Evolutionary conservation across 2,797 vertebrate genomes (phyloP).

Genomic region (Dryobates pubescens): DNA sequence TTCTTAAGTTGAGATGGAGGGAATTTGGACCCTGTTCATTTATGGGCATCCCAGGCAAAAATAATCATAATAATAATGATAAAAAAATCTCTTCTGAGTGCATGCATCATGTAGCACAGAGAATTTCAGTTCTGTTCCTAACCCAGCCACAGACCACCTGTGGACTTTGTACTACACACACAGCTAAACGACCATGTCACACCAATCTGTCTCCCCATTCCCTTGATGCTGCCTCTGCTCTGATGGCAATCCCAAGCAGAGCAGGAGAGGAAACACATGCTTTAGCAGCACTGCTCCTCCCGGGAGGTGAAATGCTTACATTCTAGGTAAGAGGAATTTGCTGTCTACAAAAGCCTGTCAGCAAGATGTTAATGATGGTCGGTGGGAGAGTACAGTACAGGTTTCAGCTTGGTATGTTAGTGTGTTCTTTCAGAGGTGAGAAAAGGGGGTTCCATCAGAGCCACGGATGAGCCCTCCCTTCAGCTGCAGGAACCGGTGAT

Average conservation of each 20-base stretch:
- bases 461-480: not conserved
- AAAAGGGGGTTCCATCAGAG: not conserved
- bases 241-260: not conserved
- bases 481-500: not conserved
- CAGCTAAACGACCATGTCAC: not conserved
- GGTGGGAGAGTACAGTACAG: not conserved
- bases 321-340: not conserved
- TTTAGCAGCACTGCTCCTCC: not conserved
- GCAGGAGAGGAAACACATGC: not conserved
- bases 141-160: not conserved
- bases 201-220: not conserved
- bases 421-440: not conserved
- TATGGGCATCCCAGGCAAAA: not conserved
- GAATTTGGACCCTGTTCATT: not conserved
- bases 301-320: not conserved
- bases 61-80: accelerated
- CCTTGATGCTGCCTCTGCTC: not conserved
- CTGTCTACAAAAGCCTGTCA: not conserved
- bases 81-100: not conserved
- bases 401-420: not conserved
- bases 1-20: not conserved
- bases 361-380: accelerated
- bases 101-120: not conserved
- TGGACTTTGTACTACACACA: not conserved
- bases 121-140: not conserved